These are phyloP conservation scores for Entomobrya multifasciata DNA, from an alignment of 2,888 invertebrate genomes.

Conservation along the genomic window DNA sequence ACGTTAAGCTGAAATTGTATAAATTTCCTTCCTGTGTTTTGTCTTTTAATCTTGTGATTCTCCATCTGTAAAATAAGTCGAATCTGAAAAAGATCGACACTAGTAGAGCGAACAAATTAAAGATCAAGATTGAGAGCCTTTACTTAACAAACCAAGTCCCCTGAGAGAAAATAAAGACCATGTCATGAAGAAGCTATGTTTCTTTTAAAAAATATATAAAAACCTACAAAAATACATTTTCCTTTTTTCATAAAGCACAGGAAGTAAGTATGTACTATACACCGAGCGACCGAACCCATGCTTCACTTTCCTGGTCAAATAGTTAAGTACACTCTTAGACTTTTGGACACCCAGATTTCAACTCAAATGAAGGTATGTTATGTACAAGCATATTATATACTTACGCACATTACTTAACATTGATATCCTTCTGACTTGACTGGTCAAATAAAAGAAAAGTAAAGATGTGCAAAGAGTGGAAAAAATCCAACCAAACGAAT, in stretches of 20 bases:
- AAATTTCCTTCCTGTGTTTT: no score
- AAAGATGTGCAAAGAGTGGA: constrained; percentile 38
- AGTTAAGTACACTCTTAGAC: no score
- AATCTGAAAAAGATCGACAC: no score
- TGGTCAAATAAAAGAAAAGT: constrained; percentile 50
- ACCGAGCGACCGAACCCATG: background rate
- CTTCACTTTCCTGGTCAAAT: constrained; percentile 11
- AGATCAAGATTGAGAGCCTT: constrained; percentile 55
- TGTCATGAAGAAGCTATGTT: no score
- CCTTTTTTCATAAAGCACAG: background rate
- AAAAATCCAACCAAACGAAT: background rate
- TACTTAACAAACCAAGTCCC: constrained; percentile 48
- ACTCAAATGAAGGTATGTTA: background rate
- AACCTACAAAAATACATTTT: constrained; percentile 2
- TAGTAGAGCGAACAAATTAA: constrained; percentile 18
- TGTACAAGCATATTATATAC: constrained; percentile 18
- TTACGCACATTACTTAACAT: constrained; percentile 49
- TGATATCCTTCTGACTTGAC: constrained; percentile 51
- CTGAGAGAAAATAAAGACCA: constrained; percentile 46
- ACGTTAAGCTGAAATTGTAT: no score
- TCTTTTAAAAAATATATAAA: no score
- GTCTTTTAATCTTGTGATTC: no score
- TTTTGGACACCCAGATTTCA: no score
- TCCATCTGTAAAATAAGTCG: no score
- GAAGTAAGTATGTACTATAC: background rate